A percentile compares a stretch with the other conserved stretches of the same genome.
Evolutionary conservation across 2,888 invertebrate species (phyloP).

Genomic region (Hedya salicella): DNA sequence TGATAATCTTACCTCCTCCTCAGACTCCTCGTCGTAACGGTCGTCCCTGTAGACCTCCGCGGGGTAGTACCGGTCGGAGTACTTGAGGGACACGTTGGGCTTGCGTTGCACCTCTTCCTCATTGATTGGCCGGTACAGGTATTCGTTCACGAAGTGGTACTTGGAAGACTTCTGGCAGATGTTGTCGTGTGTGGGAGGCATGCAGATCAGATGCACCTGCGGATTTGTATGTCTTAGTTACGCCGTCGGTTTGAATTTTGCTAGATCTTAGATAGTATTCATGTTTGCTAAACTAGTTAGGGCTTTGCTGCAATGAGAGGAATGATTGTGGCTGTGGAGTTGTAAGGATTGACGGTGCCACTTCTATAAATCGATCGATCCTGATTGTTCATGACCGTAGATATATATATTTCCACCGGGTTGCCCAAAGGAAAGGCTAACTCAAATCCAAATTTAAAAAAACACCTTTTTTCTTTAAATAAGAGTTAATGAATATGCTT

Average conservation of each 20-base stretch:
- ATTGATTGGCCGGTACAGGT: constrained; percentile 94
- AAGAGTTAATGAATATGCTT: too few species aligned
- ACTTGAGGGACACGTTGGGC: constrained; percentile 91
- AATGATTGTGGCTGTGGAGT: too few species aligned
- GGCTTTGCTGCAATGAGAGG: too few species aligned
- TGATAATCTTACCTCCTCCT: constrained; percentile 65
- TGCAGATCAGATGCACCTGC: constrained; percentile 96
- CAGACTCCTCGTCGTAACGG: constrained; percentile 77
- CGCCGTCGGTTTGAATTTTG: background rate
- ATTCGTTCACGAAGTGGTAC: constrained; percentile 96
- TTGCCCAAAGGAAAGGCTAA: too few species aligned
- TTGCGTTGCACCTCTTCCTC: constrained; percentile 92
- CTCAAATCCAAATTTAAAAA: too few species aligned
- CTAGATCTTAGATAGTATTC: too few species aligned
- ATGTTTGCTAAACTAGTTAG: too few species aligned
- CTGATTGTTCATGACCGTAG: too few species aligned
- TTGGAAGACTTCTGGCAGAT: constrained; percentile 95
- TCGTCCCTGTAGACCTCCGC: constrained; percentile 90
- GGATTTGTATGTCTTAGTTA: constrained; percentile 43
- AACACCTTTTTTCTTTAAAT: too few species aligned
- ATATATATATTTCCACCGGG: too few species aligned
- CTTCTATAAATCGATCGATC: too few species aligned
- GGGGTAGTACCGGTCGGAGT: constrained; percentile 94
- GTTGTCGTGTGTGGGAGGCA: constrained; percentile 95
- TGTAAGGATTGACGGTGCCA: too few species aligned